phyloP scores from a whole-genome alignment of 2,113 vertebrate genomes.

The Ancistrus triradiatus region DNA sequence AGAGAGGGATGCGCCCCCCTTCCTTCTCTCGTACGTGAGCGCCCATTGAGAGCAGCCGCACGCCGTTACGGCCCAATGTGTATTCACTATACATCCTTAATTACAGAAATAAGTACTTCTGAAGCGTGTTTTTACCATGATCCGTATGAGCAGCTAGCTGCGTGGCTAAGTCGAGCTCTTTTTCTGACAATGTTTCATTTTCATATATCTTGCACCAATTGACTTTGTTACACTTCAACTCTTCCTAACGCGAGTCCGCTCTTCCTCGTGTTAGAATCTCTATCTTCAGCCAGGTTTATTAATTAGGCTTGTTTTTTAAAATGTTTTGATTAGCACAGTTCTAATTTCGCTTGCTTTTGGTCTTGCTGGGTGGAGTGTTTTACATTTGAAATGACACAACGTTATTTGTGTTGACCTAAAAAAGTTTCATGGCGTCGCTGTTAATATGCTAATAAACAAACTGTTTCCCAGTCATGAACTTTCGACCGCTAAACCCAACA shows the following conservation, averaged over 20 bases:
- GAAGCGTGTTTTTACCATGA: neutral
- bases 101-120: neutral
- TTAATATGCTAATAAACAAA: too few species aligned
- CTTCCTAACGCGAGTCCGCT: slow-evolving; percentile 32
- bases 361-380: neutral
- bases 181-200: slow-evolving; percentile 46
- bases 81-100: neutral
- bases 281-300: neutral
- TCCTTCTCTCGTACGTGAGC: slow-evolving; percentile 1
- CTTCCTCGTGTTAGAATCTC: neutral
- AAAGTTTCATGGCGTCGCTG: too few species aligned
- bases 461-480: too few species aligned
- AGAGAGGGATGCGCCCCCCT: slow-evolving; percentile 20
- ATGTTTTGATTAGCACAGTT: neutral
- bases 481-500: too few species aligned
- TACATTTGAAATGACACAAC: too few species aligned
- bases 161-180: slow-evolving; percentile 42
- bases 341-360: neutral
- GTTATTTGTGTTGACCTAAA: too few species aligned
- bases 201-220: slow-evolving; percentile 10
- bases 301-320: neutral
- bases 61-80: neutral
- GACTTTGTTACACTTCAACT: slow-evolving; percentile 31
- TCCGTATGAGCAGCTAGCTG: slow-evolving; percentile 15
- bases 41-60: neutral